These are phyloP conservation scores for Gadus macrocephalus DNA, from an alignment of 2,113 vertebrate species.

Conservation along the genomic window DNA sequence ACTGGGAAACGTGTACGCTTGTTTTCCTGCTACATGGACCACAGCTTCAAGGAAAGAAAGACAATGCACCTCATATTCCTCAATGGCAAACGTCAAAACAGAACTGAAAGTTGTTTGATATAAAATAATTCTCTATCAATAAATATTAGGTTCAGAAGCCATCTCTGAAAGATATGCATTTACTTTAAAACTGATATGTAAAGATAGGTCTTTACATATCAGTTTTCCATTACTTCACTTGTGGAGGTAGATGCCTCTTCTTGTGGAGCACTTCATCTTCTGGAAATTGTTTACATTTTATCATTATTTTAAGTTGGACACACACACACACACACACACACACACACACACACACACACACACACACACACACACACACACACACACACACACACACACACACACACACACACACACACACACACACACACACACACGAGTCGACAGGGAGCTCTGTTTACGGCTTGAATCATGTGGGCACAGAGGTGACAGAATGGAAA, in stretches of 20 bases:
- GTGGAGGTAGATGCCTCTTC: no score
- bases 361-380: slow-evolving; percentile 5
- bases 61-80: no score
- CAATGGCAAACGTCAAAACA: not conserved
- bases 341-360: slow-evolving; percentile 1
- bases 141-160: no score
- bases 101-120: not conserved
- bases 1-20: slow-evolving; percentile 63
- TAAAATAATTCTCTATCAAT: no score
- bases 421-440: not conserved
- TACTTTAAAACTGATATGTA: no score
- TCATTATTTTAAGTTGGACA: not conserved
- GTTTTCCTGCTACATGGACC: slow-evolving; percentile 60
- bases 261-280: no score
- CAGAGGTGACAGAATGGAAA: slow-evolving; percentile 51
- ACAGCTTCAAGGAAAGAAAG: slow-evolving; percentile 33
- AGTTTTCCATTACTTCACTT: no score
- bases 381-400: not conserved
- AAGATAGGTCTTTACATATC: no score
- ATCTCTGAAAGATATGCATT: no score
- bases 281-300: no score
- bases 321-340: not conserved
- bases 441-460: slow-evolving; percentile 24
- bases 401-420: not conserved
- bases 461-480: slow-evolving; percentile 5